Conservation (phyloP, 2,113 vertebrate genomes). For the Manacus vitellinus region DNA sequence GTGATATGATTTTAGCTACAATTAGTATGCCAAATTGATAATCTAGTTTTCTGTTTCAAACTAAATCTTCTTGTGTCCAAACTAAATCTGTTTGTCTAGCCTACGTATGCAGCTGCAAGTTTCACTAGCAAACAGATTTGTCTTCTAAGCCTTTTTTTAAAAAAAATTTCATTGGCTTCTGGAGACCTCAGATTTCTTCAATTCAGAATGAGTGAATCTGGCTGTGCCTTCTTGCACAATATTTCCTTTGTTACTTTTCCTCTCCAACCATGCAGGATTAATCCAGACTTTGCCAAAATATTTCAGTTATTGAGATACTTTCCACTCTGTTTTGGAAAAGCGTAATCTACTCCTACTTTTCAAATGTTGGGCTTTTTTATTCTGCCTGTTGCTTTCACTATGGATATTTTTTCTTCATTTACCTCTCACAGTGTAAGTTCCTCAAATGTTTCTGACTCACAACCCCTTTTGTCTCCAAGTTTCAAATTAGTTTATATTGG, state of each 20-base stretch:
- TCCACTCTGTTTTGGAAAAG: background rate
- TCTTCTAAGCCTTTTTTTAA: background rate
- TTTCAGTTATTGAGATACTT: background rate
- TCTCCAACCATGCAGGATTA: background rate
- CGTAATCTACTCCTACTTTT: background rate
- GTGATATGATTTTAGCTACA: background rate
- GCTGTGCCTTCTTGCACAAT: background rate
- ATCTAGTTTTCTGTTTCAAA: background rate
- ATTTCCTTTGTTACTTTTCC: background rate
- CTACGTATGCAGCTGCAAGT: background rate
- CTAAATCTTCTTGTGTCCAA: background rate
- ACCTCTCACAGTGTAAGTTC: background rate
- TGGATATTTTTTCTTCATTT: background rate
- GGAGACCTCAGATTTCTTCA: background rate
- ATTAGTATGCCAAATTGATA: background rate
- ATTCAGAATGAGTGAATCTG: background rate
- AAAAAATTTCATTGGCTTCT: background rate
- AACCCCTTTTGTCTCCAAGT: background rate
- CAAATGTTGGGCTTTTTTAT: background rate
- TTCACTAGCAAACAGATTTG: background rate
- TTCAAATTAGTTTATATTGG: background rate
- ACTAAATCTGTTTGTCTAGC: background rate
- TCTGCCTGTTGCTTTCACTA: background rate
- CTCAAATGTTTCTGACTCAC: background rate
- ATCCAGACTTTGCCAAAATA: background rate